These are phyloP conservation scores for Amia ocellicauda DNA, from an alignment of 2,113 vertebrate genomes.

Conservation along the genomic window DNA sequence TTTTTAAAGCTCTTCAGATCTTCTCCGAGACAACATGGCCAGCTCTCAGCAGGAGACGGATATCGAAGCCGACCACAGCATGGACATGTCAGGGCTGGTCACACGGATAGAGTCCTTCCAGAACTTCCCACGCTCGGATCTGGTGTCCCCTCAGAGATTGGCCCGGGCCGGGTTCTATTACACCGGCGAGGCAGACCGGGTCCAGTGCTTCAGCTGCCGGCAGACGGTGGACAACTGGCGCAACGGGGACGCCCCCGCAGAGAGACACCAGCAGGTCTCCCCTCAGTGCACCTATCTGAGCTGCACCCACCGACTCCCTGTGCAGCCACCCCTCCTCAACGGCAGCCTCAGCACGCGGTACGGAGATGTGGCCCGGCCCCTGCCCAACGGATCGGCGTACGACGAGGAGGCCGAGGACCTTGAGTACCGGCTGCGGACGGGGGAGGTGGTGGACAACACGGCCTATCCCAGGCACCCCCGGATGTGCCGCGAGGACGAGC, in stretches of 20 bases:
- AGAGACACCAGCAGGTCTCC: slow-evolving; percentile 76
- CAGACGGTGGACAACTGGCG: slow-evolving; percentile 76
- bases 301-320: slow-evolving; percentile 42
- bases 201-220: slow-evolving; percentile 84
- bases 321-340: background rate
- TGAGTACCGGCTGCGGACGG: slow-evolving; percentile 69
- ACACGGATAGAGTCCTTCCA: slow-evolving; percentile 71
- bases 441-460: slow-evolving; percentile 79
- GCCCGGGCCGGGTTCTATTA: slow-evolving; percentile 86
- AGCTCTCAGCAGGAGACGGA: slow-evolving; percentile 39
- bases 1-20: too few species aligned
- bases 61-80: slow-evolving; percentile 45
- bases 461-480: slow-evolving; percentile 67
- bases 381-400: slow-evolving; percentile 32
- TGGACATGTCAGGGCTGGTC: slow-evolving; percentile 59
- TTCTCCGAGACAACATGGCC: slow-evolving; percentile 43
- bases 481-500: slow-evolving; percentile 80
- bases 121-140: slow-evolving; percentile 61
- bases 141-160: slow-evolving; percentile 64
- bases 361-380: background rate
- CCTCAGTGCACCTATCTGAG: slow-evolving; percentile 76
- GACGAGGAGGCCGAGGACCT: slow-evolving; percentile 52
- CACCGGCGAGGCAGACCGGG: slow-evolving; percentile 77
- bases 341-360: background rate
- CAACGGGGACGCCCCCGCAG: slow-evolving; percentile 69